Evolutionary conservation across 2,888 invertebrate genomes (phyloP), one percentile per base, ranked within the genome.

Genomic region (Synergus laeviventris): DNA sequence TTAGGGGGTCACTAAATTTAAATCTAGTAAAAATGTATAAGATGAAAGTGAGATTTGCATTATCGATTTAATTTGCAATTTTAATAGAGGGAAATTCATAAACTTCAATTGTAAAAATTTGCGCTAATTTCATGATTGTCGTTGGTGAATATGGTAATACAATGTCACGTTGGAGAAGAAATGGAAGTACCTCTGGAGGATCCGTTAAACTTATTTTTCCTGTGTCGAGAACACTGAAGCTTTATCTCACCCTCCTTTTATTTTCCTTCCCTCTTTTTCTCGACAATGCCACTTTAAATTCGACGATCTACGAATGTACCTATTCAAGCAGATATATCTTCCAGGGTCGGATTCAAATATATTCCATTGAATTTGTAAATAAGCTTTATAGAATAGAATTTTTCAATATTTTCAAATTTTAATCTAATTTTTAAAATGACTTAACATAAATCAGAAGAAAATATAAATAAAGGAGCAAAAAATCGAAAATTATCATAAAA

Each of bases 221-320:
- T 16, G 39, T 42, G 64, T 42, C 42, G 24, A 42, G 64, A 42
- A 64, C 42, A 18, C 39, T n/a, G 64, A 39, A 18, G 21, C 14
- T 64, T 64, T 64, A 64, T 73, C 54, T 73, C 54, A n/a, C 24
- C 36, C 21, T 74, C 12, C 39, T 36, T 38, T 24, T 12, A n/a
- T 45, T 16, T 45, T 38, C n/a, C n/a, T 56, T 74, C 14, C n/a
- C 5, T 60, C 64, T 56, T 39, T 4, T 64, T 38, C 62, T 36
- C 31, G 31, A 60, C 45, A 45, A 24, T 42, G 24, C 45, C 24
- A 45, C 38, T 62, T 62, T 60, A 38, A n/a, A 60, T 56, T 59
- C 56, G 56, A 59, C 74, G 56, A 74, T 36, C 66, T 66, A 66
- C 66, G 42, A 66, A 66, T 49, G 31, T 66, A 42, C 24, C 66